A percentile compares a stretch with the other conserved stretches of the same genome.
Conservation (phyloP, 2,888 invertebrate species). For the Machimus atricapillus region DNA sequence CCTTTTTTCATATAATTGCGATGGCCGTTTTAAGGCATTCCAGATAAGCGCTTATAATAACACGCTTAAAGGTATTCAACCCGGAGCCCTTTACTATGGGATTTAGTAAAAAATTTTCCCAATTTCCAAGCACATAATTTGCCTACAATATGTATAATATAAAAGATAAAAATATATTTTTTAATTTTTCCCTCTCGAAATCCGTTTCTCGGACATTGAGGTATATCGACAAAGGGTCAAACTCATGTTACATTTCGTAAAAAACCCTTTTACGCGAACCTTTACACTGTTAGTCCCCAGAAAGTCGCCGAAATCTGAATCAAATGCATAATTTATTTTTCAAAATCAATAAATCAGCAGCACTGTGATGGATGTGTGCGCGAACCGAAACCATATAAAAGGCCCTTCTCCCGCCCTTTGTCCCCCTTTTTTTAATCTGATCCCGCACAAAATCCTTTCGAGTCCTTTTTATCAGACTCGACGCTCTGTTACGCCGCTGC, state of each 20-base stretch:
- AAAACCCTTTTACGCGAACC: not conserved
- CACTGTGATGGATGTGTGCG: not conserved
- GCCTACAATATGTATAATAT: not conserved
- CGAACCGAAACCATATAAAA: not conserved
- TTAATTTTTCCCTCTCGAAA: not conserved
- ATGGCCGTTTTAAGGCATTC: not conserved
- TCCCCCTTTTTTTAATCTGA: not conserved
- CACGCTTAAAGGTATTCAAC: not conserved
- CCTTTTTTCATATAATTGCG: constrained; percentile 1
- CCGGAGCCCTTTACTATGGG: not conserved
- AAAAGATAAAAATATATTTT: not conserved
- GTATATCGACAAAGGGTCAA: not conserved
- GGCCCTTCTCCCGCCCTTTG: not conserved
- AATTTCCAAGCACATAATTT: not conserved
- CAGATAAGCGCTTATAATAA: constrained; percentile 7
- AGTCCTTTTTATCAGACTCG: not conserved
- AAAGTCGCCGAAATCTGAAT: not conserved
- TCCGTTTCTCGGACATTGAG: too few relatives aligned
- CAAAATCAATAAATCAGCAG: not conserved
- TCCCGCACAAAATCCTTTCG: not conserved
- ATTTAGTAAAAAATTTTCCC: not conserved
- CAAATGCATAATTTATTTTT: constrained; percentile 6
- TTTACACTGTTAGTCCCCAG: not conserved
- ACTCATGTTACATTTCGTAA: not conserved
- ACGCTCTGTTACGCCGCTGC: not conserved